Conservation (phyloP, 2,888 invertebrate genomes). For the Luperina nickerlii region DNA sequence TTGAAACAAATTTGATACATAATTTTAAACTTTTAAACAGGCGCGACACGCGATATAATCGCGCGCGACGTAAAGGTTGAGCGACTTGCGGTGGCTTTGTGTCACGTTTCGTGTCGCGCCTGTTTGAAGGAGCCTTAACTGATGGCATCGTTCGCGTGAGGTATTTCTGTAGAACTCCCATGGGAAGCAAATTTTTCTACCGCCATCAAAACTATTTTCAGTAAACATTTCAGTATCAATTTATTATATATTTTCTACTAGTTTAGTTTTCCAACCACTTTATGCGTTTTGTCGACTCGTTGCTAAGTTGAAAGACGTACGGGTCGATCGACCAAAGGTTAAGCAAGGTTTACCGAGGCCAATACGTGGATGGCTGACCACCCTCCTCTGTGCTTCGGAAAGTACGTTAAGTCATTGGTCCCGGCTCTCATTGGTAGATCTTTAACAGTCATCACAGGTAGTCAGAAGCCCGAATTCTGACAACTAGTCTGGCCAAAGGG, state of each 20-base stretch:
- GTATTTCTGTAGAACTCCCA: not conserved
- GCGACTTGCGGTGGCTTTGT: too few species aligned
- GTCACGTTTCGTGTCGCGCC: too few species aligned
- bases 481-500: not conserved
- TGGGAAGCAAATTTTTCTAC: not conserved
- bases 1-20: too few species aligned
- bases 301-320: not conserved
- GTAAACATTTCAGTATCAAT: slow-evolving; percentile 24
- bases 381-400: too few species aligned
- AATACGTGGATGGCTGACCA: not conserved
- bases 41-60: too few species aligned
- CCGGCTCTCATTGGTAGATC: not conserved
- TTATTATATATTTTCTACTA: not conserved
- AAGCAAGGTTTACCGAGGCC: not conserved
- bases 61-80: too few species aligned
- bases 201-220: slow-evolving; percentile 21
- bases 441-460: not conserved
- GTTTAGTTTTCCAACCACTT: slow-evolving; percentile 5
- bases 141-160: not conserved
- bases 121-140: not conserved
- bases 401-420: not conserved
- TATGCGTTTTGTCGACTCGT: not conserved
- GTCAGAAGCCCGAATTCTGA: not conserved
- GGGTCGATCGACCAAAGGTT: not conserved
- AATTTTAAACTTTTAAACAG: not conserved